Evolutionary conservation across 1,140 invertebrate genomes (phyloP).

Genomic region (Apis laboriosa): DNA sequence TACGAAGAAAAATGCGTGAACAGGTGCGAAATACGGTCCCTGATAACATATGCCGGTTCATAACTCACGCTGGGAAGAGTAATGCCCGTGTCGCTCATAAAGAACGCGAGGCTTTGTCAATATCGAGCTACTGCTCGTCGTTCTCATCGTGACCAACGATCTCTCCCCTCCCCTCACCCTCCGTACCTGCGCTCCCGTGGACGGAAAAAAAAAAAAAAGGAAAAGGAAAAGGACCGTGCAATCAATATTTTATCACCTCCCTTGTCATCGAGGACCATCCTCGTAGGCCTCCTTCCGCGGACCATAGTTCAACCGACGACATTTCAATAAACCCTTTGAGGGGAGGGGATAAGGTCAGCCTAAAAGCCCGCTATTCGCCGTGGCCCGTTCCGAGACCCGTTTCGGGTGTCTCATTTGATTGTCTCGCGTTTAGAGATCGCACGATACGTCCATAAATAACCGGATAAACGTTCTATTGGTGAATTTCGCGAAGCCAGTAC

Average conservation of each 20-base stretch:
- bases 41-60: constrained; percentile 44
- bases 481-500: no score
- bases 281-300: constrained; percentile 37
- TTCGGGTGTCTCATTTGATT: neutral
- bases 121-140: constrained; percentile 66
- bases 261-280: constrained; percentile 34
- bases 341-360: constrained; percentile 35
- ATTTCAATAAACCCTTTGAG: constrained; percentile 68
- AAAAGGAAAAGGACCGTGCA: constrained; percentile 62
- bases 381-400: neutral
- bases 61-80: constrained; percentile 37
- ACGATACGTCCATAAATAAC: neutral
- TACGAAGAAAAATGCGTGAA: constrained; percentile 43
- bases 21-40: constrained; percentile 43
- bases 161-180: constrained; percentile 34
- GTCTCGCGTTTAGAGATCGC: neutral
- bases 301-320: constrained; percentile 67
- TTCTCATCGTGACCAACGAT: constrained; percentile 56
- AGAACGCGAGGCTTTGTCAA: constrained; percentile 58
- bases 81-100: constrained; percentile 39
- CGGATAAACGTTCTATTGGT: no score
- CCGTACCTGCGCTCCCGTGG: neutral
- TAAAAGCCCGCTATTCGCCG: neutral
- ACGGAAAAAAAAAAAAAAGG: constrained; percentile 30
- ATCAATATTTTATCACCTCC: constrained; percentile 70